Percentiles rank a stretch among this genome's conserved stretches.
Evolutionary conservation across 2,888 invertebrate genomes (phyloP).

Genomic region (Camptogramma bilineatum): DNA sequence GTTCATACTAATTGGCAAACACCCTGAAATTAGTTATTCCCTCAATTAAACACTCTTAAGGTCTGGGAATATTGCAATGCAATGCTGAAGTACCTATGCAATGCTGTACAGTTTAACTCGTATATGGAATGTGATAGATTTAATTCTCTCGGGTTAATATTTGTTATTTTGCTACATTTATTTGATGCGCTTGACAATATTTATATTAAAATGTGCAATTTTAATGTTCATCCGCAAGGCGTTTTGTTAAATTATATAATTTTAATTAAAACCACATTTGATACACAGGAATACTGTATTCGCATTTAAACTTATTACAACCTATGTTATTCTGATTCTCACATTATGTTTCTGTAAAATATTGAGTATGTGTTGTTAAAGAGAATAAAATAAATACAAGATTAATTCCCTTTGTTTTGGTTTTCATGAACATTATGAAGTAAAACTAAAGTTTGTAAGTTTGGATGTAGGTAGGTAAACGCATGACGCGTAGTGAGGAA

Average conservation of each 20-base stretch:
- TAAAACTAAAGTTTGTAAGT: too few species aligned
- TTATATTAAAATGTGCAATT: conserved; percentile 59
- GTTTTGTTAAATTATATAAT: conserved; percentile 54
- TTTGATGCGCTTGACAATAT: conserved; percentile 63
- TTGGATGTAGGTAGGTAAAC: too few species aligned
- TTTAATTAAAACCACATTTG: conserved; percentile 54
- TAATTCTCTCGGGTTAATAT: conserved; percentile 68
- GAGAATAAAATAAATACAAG: conserved; percentile 84
- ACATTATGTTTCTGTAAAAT: conserved; percentile 86
- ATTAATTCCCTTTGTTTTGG: conserved; percentile 59
- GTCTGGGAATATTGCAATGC: neutral
- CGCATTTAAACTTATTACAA: conserved; percentile 78
- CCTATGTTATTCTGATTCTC: conserved; percentile 83
- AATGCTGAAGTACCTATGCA: conserved; percentile 11
- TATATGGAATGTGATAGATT: conserved; percentile 78
- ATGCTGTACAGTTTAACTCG: conserved; percentile 10
- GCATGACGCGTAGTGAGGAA: too few species aligned
- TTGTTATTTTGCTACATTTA: conserved; percentile 73
- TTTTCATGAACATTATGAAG: conserved; percentile 15
- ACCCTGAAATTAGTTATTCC: neutral
- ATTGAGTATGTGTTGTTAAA: conserved; percentile 87
- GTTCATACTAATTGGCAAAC: neutral
- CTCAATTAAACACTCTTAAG: neutral
- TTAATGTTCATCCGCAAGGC: conserved; percentile 54
- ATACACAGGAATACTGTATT: conserved; percentile 73